Base-by-base conservation (phyloP, 2,797 vertebrate species). In the Poecilia velifera region DNA sequence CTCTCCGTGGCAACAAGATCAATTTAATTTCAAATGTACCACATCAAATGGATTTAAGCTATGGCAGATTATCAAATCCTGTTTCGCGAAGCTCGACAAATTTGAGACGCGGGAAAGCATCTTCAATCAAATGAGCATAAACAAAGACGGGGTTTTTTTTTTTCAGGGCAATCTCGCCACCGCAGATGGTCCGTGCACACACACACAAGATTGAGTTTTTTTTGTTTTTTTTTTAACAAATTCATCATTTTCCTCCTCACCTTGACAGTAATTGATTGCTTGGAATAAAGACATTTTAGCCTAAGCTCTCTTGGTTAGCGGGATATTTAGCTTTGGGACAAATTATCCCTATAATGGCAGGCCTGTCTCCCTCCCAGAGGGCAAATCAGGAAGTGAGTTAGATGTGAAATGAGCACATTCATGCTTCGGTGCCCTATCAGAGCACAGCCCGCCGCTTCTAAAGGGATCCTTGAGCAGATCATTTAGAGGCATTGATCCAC, bases 401-500 rank as follows among this genome's bases (percentile, higher is more conserved):
- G 93, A 92, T 91, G 93, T 93, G 91, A 94, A 95, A 95, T 94
- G 91, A 95, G 91, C 73, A 84, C 73, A 91, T 92, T 94, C 94
- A 95, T 91, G 93, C 93, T 93, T 88, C 78, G 76, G 76, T 91
- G 92, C 90, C 84, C 93, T 89, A 92, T 94, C 94, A 89, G 92
- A 93, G 92, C 70, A 39, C 81, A 89, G 91, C 92, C 90, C 77
- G 87, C 88, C 76, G 91, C 90, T 91, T 92, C 90, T 93, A 94
- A 94, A 92, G 84, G 92, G 91, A 93, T 91, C 91, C 91, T 90
- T 84, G 91, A 92, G 80, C 93, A 91, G 92, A 95, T 95, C 94
- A 94, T 94, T 95, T 94, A 93, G 91, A 94, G 86, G 89, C 92
- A 94, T 94, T 93, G 94, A 95, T 95, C 93, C 94, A 92, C 93